These are phyloP conservation scores for Alosa alosa DNA, from an alignment of 2,113 vertebrate species.

Conservation along the genomic window DNA sequence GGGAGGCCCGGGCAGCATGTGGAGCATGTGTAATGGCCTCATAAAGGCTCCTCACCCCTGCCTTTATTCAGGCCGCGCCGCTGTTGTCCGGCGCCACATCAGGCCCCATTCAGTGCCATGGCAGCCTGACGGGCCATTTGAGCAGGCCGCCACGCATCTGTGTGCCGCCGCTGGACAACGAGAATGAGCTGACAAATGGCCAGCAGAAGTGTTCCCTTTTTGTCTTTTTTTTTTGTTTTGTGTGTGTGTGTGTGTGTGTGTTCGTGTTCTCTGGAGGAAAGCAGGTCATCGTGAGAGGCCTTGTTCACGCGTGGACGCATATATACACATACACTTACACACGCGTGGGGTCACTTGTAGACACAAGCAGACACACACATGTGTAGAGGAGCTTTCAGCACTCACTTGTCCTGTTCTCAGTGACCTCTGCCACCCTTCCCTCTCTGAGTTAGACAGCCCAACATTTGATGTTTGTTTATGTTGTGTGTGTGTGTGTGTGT, in stretches of 20 bases:
- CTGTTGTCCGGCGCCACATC: conserved; percentile 18
- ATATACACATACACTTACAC: background rate
- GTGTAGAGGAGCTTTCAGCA: background rate
- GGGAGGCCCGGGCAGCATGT: conserved; percentile 15
- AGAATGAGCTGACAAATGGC: conserved; percentile 22
- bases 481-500: background rate
- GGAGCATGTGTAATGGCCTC: conserved; percentile 38
- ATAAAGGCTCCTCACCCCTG: conserved; percentile 30
- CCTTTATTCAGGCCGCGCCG: conserved; percentile 22
- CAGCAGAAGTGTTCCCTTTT: background rate
- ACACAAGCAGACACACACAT: background rate
- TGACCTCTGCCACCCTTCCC: background rate
- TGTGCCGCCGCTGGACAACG: background rate
- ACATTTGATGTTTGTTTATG: background rate
- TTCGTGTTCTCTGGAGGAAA: background rate
- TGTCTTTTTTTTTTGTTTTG: background rate
- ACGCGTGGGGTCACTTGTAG: background rate
- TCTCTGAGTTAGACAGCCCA: background rate
- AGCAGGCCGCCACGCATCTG: background rate
- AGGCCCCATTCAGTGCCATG: conserved; percentile 22
- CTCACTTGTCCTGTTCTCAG: background rate
- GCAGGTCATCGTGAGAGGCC: background rate
- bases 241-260: background rate
- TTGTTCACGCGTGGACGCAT: background rate
- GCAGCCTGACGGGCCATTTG: background rate